Base-by-base conservation (phyloP, 1,140 invertebrate genomes). In the Brachystomella parvula region DNA sequence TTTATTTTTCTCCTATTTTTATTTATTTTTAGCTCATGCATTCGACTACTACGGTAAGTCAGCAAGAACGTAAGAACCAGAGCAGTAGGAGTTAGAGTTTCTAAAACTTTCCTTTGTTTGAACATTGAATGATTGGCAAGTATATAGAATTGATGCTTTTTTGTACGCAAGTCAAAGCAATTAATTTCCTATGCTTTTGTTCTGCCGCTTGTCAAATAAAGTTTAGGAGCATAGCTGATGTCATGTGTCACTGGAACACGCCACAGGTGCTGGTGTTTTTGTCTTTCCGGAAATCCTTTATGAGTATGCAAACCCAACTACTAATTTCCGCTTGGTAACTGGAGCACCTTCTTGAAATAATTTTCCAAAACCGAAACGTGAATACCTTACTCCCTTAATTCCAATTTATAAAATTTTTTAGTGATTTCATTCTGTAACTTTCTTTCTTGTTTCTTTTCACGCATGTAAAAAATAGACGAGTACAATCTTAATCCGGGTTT, bases 21-120 rank as follows among this genome's bases (percentile, higher is more conserved):
- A n/a, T n/a, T n/a, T n/a, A n/a, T 85, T 83, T 82, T 81, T 85
- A 95, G 92, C 90, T 84, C 92, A 94, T 86, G 89, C 92, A 78
- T 92, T 93, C 84, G 92, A 94, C 84, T 96, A 95, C 85, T 96
- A 96, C 91, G 92, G 93, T 96, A 92, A 96, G 93, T 94, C 84
- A 83, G 84, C 9, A 19, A 30, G 6, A 12, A 28, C 84, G 74
- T 84, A 87, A 87, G 83, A 82, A 83, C 80, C 82, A 83, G 81
- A 76, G 81, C 81, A 77, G 74, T 39, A 59, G 33, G 56, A 33
- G 31, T 71, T 39, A 62, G 31, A 49, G 60, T 67, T 61, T 53
- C 33, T 64, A 47, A 58, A 3, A 28, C 21, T 30, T 29, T 58
- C 9, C 56, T 58, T 58, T 58, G n/a, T n/a, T n/a, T n/a, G n/a